Percentiles rank a stretch among this genome's conserved stretches.
Evolutionary conservation across 2,888 invertebrate species (phyloP).

Genomic region (Druceiella hillmani): DNA sequence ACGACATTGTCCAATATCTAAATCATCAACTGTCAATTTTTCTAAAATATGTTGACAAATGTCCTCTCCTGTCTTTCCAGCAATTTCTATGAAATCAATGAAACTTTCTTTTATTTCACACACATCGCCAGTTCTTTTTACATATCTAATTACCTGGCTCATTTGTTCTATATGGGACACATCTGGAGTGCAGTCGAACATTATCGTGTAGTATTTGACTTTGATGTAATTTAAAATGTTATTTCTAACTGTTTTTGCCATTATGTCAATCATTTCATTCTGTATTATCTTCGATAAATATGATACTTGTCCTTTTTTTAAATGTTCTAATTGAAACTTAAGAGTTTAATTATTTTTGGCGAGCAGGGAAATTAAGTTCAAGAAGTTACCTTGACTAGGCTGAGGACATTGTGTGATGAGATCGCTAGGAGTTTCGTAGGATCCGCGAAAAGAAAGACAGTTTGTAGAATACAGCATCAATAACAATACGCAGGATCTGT

Average conservation of each 20-base stretch:
- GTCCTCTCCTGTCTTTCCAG: conserved; percentile 16
- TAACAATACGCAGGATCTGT: conserved; percentile 23
- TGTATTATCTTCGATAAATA: conserved; percentile 26
- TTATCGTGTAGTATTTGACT: conserved; percentile 22
- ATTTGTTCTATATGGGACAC: conserved; percentile 24
- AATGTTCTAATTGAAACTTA: conserved; percentile 16
- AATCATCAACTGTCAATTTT: conserved; percentile 13
- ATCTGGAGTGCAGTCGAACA: conserved; percentile 26
- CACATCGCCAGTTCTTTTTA: conserved; percentile 21
- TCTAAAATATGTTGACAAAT: neutral
- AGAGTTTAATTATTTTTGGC: conserved; percentile 23
- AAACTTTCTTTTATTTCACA: conserved; percentile 24
- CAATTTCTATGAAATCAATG: conserved; percentile 20
- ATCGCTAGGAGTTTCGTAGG: conserved; percentile 19
- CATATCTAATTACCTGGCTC: conserved; percentile 22
- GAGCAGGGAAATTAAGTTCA: conserved; percentile 25
- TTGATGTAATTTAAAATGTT: conserved; percentile 15
- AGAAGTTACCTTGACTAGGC: conserved; percentile 24
- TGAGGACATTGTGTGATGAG: conserved; percentile 20
- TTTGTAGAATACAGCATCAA: conserved; percentile 25
- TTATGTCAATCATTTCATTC: conserved; percentile 26
- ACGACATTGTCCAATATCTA: conserved; percentile 14
- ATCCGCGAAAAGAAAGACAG: conserved; percentile 22
- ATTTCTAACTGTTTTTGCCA: conserved; percentile 24
- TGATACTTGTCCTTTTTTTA: conserved; percentile 24